A percentile compares a stretch with the other conserved stretches of the same genome.
These are phyloP conservation scores for Deilephila elpenor DNA, from an alignment of 2,888 invertebrate species.

Conservation along the genomic window DNA sequence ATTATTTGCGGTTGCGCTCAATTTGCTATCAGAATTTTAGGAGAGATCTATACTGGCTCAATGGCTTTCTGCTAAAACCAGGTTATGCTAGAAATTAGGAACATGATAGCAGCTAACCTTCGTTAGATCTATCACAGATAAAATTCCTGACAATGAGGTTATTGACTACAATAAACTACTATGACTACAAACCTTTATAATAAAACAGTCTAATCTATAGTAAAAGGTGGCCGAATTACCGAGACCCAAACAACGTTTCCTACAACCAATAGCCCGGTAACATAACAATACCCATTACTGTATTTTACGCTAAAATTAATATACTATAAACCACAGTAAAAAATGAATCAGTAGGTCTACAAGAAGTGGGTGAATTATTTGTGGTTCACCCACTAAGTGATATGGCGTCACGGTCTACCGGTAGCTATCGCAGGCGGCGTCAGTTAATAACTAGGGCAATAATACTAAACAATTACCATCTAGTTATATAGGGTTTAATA, in stretches of 20 bases:
- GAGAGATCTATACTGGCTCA: background rate
- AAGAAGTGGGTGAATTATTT: constrained; percentile 21
- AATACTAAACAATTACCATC: constrained; percentile 1
- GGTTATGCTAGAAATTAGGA: background rate
- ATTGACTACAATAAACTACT: too few species aligned
- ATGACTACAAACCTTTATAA: too few species aligned
- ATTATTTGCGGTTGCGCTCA: background rate
- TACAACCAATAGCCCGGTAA: too few species aligned
- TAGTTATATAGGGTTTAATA: background rate
- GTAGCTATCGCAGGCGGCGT: constrained; percentile 1
- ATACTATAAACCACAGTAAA: background rate
- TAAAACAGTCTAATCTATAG: too few species aligned
- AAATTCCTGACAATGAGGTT: too few species aligned
- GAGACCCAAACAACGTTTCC: too few species aligned
- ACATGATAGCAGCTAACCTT: too few species aligned
- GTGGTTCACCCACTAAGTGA: background rate
- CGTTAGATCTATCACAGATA: too few species aligned
- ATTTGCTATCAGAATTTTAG: background rate
- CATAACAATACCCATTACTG: too few species aligned
- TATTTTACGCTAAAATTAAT: background rate
- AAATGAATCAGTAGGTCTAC: background rate
- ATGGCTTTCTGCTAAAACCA: background rate
- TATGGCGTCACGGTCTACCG: constrained; percentile 6
- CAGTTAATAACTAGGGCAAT: constrained; percentile 11
- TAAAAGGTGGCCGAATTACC: too few species aligned